phyloP scores from a whole-genome alignment of 2,113 vertebrate species.

The Patagioenas fasciata region DNA sequence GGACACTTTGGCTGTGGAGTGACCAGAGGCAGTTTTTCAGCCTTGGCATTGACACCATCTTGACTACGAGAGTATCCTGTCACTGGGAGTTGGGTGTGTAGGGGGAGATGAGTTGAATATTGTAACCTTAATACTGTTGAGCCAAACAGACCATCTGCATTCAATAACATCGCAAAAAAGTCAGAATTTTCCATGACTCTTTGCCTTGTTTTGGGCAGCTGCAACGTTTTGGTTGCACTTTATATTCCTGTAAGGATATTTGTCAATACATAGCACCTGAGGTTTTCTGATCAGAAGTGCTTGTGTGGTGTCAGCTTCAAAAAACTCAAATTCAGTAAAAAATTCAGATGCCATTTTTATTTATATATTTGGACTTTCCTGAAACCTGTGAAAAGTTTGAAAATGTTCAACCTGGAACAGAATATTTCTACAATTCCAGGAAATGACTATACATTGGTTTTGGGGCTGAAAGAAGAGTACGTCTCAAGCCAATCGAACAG shows the following conservation, averaged over 20 bases:
- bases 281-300: not conserved
- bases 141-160: not conserved
- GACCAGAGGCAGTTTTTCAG: not conserved
- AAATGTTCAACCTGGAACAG: not conserved
- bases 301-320: not conserved
- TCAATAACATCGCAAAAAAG: not conserved
- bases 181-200: not conserved
- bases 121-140: not conserved
- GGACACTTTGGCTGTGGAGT: not conserved
- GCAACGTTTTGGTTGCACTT: not conserved
- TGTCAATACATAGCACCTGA: not conserved
- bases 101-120: not conserved
- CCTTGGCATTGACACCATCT: not conserved
- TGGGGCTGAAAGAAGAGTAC: not conserved
- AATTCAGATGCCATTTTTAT: not conserved
- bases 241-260: not conserved
- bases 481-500: not conserved
- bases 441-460: not conserved
- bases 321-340: not conserved
- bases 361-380: not conserved
- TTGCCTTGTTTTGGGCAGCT: not conserved
- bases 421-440: not conserved
- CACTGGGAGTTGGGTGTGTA: not conserved
- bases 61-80: not conserved
- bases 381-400: not conserved